phyloP scores from a whole-genome alignment of 2,888 invertebrate genomes.

The Chrysolina americana region DNA sequence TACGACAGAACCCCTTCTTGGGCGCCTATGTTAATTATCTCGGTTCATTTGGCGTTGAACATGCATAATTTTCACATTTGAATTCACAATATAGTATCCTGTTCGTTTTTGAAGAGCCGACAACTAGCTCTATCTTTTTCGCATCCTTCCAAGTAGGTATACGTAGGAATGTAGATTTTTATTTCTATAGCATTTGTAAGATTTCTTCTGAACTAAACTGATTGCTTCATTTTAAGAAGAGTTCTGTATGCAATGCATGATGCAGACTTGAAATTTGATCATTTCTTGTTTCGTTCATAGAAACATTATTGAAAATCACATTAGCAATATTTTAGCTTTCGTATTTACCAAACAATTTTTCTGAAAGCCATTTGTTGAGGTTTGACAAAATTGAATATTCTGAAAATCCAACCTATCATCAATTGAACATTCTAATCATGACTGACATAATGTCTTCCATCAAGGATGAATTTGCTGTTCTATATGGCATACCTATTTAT shows the following conservation, averaged over 20 bases:
- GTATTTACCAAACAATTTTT: no score
- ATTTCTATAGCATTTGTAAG: background rate
- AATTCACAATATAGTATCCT: conserved; percentile 64
- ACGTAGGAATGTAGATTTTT: conserved; percentile 18
- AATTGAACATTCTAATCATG: no score
- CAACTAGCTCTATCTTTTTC: conserved; percentile 36
- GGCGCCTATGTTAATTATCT: conserved; percentile 52
- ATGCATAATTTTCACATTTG: conserved; percentile 68
- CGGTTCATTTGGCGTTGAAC: conserved; percentile 63
- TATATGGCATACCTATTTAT: no score
- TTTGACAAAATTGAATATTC: no score
- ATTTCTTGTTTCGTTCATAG: no score
- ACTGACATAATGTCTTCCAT: no score
- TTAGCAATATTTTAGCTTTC: no score
- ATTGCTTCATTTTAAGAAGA: background rate
- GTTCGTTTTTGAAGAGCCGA: conserved; percentile 56
- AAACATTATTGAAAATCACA: no score
- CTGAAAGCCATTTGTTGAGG: no score
- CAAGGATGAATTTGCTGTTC: no score
- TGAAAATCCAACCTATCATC: no score
- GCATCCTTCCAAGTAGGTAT: conserved; percentile 16
- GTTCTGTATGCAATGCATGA: background rate
- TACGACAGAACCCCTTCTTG: background rate
- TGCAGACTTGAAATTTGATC: no score
- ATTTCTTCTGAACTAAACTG: background rate